A percentile compares a stretch with the other conserved stretches of the same genome.
phyloP scores from a whole-genome alignment of 2,888 invertebrate species.

The Cetonia aurata region DNA sequence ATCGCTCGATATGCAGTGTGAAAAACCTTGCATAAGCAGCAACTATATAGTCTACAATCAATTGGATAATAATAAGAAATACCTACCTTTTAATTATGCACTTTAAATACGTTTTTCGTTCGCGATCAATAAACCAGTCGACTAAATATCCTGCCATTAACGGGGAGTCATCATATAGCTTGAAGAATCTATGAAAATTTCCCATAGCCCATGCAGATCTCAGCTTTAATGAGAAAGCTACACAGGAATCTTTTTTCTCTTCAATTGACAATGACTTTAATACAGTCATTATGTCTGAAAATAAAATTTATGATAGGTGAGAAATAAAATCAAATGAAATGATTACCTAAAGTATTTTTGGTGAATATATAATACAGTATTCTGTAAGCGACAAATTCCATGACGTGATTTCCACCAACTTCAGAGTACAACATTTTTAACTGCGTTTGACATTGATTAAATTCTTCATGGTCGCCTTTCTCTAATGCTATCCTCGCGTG shows the following conservation, averaged over 20 bases:
- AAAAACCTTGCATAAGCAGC: too few relatives aligned
- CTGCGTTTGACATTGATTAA: conserved; percentile 99
- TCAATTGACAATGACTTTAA: conserved; percentile 83
- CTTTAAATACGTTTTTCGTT: conserved; percentile 92
- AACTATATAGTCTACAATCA: neutral
- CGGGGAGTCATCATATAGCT: conserved; percentile 89
- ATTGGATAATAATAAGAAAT: conserved; percentile 56
- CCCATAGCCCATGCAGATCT: conserved; percentile 94
- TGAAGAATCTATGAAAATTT: conserved; percentile 94
- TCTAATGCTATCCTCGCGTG: conserved; percentile 98
- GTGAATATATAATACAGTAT: conserved; percentile 98
- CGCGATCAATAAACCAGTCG: conserved; percentile 98
- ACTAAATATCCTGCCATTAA: conserved; percentile 97
- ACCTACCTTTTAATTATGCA: conserved; percentile 98
- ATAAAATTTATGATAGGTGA: conserved; percentile 34
- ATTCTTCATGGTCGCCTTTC: conserved; percentile 98
- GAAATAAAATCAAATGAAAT: conserved; percentile 22
- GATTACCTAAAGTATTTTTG: conserved; percentile 93
- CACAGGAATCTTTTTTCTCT: conserved; percentile 85
- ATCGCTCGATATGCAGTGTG: too few relatives aligned
- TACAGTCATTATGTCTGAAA: conserved; percentile 91
- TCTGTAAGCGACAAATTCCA: conserved; percentile 96
- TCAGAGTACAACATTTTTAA: conserved; percentile 93
- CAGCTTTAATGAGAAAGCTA: conserved; percentile 88
- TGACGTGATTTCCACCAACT: conserved; percentile 79